phyloP scores from a whole-genome alignment of 2,797 vertebrate species.

The Hippopotamyrus pictus region DNA sequence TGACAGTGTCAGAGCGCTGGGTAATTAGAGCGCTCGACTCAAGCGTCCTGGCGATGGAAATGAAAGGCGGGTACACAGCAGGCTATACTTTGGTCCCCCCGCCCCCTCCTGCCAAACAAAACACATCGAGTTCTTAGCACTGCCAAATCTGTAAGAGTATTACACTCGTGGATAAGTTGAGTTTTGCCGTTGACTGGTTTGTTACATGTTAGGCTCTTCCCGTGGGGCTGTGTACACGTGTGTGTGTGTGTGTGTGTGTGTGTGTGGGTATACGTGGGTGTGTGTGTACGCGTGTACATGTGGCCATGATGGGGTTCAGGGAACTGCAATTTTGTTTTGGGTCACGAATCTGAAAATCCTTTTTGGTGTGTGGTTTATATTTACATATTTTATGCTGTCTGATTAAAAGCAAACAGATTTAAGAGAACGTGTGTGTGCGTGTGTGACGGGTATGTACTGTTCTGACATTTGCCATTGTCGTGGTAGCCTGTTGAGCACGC shows the following conservation, averaged over 20 bases:
- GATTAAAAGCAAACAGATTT: not conserved
- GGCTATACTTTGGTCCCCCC: conserved; percentile 3
- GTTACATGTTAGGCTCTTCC: not conserved
- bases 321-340: not conserved
- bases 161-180: not conserved
- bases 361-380: not conserved
- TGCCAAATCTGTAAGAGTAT: not conserved
- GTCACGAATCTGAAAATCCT: not conserved
- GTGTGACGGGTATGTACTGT: too few relatives aligned
- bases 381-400: not conserved
- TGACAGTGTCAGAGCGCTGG: conserved; percentile 27
- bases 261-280: not conserved
- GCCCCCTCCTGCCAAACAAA: not conserved
- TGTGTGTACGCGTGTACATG: not conserved
- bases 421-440: not conserved
- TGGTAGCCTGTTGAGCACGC: conserved; percentile 38
- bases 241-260: not conserved
- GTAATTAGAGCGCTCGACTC: conserved; percentile 35
- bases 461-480: conserved; percentile 25
- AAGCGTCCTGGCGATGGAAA: conserved; percentile 17
- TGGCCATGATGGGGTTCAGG: not conserved
- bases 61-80: conserved; percentile 19
- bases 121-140: not conserved
- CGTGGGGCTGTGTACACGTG: not conserved
- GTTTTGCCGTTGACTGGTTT: not conserved